Evolutionary conservation across 2,888 invertebrate genomes (phyloP).

Genomic region (Exephanes ischioxanthus): DNA sequence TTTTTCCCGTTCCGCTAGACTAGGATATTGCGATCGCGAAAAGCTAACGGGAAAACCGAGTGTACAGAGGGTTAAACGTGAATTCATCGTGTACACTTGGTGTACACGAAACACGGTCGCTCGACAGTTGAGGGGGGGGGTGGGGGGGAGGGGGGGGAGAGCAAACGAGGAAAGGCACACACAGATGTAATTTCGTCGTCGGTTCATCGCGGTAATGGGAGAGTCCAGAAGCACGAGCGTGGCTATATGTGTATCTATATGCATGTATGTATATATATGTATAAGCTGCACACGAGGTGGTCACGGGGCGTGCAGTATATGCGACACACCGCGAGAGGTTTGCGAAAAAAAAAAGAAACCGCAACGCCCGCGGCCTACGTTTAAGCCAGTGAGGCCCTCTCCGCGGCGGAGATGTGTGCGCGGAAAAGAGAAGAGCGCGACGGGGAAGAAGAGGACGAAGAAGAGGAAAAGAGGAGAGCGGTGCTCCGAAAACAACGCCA

Average conservation of each 20-base stretch:
- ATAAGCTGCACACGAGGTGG: background rate
- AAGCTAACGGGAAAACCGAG: constrained; percentile 5
- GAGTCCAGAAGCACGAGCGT: constrained; percentile 65
- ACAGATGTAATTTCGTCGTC: constrained; percentile 35
- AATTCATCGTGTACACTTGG: background rate
- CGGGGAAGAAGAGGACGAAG: constrained; percentile 7
- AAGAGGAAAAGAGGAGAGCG: constrained; percentile 45
- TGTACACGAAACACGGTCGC: constrained; percentile 3
- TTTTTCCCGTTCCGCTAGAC: background rate
- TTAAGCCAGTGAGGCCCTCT: constrained; percentile 37
- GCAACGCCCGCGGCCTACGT: constrained; percentile 51
- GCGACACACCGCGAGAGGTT: constrained; percentile 34
- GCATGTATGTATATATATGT: background rate
- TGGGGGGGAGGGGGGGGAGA: too few species aligned
- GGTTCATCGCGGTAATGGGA: constrained; percentile 70
- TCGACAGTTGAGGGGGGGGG: background rate
- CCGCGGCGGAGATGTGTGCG: constrained; percentile 40
- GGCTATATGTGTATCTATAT: background rate
- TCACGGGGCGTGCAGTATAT: background rate
- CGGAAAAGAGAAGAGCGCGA: constrained; percentile 33
- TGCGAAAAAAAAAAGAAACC: constrained; percentile 42
- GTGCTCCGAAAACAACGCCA: constrained; percentile 61
- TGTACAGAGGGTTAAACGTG: background rate
- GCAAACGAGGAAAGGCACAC: background rate
- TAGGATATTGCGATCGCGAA: background rate